phyloP scores from a whole-genome alignment of 1,140 invertebrate species.

The Nasonia longicornis region DNA sequence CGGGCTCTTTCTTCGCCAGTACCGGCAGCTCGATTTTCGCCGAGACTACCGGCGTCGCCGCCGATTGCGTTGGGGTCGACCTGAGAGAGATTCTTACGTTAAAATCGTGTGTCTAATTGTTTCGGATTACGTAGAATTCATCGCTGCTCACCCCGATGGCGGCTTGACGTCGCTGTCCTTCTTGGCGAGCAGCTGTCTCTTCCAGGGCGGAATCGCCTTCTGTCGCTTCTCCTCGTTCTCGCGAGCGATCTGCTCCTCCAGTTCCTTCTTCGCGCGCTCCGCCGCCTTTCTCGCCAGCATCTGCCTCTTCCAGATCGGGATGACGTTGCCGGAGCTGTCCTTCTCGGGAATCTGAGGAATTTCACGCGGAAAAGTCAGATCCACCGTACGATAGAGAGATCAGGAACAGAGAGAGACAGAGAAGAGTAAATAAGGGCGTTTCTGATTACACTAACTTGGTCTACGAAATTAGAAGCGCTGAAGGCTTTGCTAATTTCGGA shows the following conservation, averaged over 20 bases:
- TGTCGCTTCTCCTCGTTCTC: conserved; percentile 89
- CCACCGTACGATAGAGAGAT: not conserved
- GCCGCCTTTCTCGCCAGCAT: conserved; percentile 94
- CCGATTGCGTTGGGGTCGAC: conserved; percentile 40
- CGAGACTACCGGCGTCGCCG: conserved; percentile 19
- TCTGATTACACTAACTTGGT: conserved; percentile 75
- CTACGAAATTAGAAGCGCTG: conserved; percentile 88
- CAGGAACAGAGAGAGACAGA: not conserved
- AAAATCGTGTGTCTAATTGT: not conserved
- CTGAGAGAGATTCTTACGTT: conserved; percentile 31
- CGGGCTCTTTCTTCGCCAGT: conserved; percentile 52
- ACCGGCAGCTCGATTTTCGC: conserved; percentile 25
- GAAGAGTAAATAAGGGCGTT: conserved; percentile 21
- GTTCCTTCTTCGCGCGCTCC: conserved; percentile 89
- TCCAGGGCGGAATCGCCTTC: conserved; percentile 92
- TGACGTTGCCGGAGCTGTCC: conserved; percentile 87
- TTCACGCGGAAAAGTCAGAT: conserved; percentile 44
- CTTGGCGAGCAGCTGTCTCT: conserved; percentile 86
- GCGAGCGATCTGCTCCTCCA: conserved; percentile 84
- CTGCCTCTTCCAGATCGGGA: conserved; percentile 94
- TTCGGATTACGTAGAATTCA: not conserved
- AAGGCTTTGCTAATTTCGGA: conserved; percentile 86
- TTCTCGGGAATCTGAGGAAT: conserved; percentile 85
- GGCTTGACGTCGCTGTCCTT: conserved; percentile 80
- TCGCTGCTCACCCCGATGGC: not conserved